A percentile compares a stretch with the other conserved stretches of the same genome.
Conservation (phyloP, 2,113 vertebrate species). For the Lepus timidus region DNA sequence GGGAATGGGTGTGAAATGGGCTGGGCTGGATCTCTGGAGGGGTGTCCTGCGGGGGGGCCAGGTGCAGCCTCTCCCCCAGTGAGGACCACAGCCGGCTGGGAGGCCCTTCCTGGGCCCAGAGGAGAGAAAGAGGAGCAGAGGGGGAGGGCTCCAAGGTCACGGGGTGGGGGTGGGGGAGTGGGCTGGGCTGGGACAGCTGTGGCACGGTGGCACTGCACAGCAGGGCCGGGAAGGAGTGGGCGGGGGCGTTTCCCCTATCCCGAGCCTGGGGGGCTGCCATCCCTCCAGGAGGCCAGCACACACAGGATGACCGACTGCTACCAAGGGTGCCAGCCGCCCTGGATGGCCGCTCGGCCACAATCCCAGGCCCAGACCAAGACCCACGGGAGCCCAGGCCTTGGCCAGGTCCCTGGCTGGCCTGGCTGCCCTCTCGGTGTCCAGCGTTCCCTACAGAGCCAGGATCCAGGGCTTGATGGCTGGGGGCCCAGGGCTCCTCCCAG, state of each 20-base stretch:
- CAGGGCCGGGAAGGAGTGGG: neutral
- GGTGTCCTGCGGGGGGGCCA: slow-evolving; percentile 53
- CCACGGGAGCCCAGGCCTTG: slow-evolving; percentile 61
- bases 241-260: neutral
- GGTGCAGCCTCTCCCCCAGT: slow-evolving; percentile 73
- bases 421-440: slow-evolving; percentile 76
- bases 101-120: slow-evolving; percentile 64
- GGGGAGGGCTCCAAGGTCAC: slow-evolving; percentile 63
- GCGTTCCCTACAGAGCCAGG: slow-evolving; percentile 76
- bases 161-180: slow-evolving; percentile 52
- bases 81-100: slow-evolving; percentile 63
- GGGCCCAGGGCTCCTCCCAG: slow-evolving; percentile 81
- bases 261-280: neutral
- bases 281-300: slow-evolving; percentile 31
- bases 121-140: slow-evolving; percentile 59
- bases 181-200: slow-evolving; percentile 77
- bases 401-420: slow-evolving; percentile 58
- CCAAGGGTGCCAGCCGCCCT: neutral
- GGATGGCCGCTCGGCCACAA: neutral
- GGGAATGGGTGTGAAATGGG: neutral
- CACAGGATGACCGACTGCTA: slow-evolving; percentile 18
- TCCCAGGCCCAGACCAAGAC: slow-evolving; percentile 49
- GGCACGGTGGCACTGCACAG: slow-evolving; percentile 57
- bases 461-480: slow-evolving; percentile 78
- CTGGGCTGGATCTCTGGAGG: neutral